Percentiles rank a stretch among this genome's conserved stretches.
Conservation (phyloP, 2,113 vertebrate genomes). For the Dicrurus megarhynchus region DNA sequence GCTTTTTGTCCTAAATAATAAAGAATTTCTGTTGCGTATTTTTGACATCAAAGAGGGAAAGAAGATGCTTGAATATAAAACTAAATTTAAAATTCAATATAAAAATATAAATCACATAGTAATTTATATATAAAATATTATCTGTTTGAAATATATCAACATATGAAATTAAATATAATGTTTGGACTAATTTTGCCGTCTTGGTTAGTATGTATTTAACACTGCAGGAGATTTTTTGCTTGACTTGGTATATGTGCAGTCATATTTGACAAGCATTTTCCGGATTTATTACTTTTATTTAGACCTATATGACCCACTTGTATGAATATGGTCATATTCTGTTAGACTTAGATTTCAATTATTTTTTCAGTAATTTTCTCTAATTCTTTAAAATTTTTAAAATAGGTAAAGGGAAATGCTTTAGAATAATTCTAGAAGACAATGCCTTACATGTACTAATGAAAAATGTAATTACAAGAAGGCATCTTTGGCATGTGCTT, state of each 20-base stretch:
- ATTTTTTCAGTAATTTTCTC: background rate
- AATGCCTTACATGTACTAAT: background rate
- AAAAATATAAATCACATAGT: background rate
- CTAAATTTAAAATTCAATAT: background rate
- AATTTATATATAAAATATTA: background rate
- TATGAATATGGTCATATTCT: background rate
- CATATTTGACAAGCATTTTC: background rate
- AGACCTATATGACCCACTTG: background rate
- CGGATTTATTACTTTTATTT: background rate
- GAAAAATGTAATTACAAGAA: background rate
- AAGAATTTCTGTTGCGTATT: background rate
- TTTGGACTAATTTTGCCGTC: background rate
- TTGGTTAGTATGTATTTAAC: background rate
- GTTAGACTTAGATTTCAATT: background rate
- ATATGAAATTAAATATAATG: background rate
- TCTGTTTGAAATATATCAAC: background rate
- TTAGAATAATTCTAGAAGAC: background rate
- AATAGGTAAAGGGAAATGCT: background rate
- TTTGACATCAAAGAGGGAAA: background rate
- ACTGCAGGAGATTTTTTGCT: background rate
- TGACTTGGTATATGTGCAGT: background rate
- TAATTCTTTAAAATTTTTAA: background rate
- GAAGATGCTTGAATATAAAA: background rate
- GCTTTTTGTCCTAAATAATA: background rate
- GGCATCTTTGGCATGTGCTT: background rate